phyloP scores from a whole-genome alignment of 2,113 vertebrate species.

The Isichthys henryi region DNA sequence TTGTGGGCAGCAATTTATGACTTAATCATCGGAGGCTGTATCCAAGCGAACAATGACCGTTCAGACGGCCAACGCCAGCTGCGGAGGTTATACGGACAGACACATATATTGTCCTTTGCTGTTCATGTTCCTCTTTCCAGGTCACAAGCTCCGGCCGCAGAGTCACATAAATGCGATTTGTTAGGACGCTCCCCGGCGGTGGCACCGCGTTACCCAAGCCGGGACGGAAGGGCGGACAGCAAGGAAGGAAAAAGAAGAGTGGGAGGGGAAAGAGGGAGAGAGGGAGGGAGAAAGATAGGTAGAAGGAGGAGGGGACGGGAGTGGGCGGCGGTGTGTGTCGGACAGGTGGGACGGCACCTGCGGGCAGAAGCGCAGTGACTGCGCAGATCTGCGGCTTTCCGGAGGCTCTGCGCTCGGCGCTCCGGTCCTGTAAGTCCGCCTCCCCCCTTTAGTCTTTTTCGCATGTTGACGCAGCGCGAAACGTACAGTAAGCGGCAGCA shows the following conservation, averaged over 20 bases:
- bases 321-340: not conserved
- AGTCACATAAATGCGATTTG: not conserved
- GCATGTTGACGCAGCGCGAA: not conserved
- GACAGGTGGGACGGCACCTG: constrained; percentile 10
- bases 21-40: not conserved
- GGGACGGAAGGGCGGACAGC: not conserved
- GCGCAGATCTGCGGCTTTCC: not conserved
- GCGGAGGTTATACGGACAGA: not conserved
- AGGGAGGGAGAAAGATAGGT: not conserved
- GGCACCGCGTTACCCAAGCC: not conserved
- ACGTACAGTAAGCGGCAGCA: not conserved
- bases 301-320: not conserved
- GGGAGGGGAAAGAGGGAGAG: not conserved
- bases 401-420: not conserved
- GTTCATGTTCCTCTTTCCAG: not conserved
- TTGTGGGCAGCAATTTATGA: not conserved
- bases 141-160: not conserved
- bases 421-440: not conserved
- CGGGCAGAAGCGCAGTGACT: not conserved
- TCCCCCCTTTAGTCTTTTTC: not conserved
- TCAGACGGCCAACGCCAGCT: not conserved
- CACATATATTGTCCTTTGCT: not conserved
- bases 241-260: not conserved
- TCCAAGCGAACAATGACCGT: not conserved
- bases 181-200: not conserved